Conservation (phyloP, 1,140 invertebrate species). For the Trichonephila inaurata region DNA sequence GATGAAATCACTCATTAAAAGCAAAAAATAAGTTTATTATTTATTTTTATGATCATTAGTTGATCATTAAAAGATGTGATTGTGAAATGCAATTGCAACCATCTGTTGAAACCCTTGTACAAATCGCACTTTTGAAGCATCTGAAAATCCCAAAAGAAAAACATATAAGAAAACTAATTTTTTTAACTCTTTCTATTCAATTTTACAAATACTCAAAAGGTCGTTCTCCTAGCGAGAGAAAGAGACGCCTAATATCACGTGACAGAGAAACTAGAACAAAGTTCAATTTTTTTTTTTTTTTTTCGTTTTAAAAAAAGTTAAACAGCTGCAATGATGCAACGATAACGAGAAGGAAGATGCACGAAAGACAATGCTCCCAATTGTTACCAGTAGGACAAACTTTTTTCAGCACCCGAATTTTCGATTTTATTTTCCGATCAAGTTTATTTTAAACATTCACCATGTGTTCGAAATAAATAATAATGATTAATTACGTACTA, state of each 20-base stretch:
- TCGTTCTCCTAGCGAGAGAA: not conserved
- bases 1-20: no score
- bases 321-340: not conserved
- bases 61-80: no score
- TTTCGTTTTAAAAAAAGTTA: not conserved
- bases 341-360: not conserved
- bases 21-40: no score
- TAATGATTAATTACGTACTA: not conserved
- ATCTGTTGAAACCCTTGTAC: no score
- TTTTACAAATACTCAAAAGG: not conserved
- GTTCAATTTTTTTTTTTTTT: no score
- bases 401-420: not conserved
- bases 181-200: not conserved
- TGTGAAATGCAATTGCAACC: no score
- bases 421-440: not conserved
- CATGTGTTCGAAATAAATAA: not conserved
- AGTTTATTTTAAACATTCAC: not conserved
- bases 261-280: not conserved
- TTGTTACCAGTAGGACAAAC: not conserved
- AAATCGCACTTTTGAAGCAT: no score
- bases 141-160: no score
- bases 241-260: not conserved
- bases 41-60: no score
- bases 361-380: not conserved
- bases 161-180: no score